Evolutionary conservation across 2,113 vertebrate species (phyloP), one percentile per base, ranked within the genome.

Genomic region (Holacanthus passer): DNA sequence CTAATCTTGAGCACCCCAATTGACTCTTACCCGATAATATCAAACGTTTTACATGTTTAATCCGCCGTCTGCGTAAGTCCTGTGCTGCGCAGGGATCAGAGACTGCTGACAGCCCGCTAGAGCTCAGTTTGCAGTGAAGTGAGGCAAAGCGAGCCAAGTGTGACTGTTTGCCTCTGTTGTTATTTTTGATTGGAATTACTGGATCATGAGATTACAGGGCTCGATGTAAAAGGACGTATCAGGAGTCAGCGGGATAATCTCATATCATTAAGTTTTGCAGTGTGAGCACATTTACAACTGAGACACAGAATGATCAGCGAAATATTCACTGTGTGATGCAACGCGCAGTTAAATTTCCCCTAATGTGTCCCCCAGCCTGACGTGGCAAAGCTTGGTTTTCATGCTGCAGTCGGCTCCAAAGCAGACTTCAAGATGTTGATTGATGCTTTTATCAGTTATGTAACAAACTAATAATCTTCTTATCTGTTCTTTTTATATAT

Each of bases 101-200:
- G 69, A 59, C n/a, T 45, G 60, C 64, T 58, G 62, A 76, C 76
- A 73, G 66, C 71, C 73, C 45, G 73, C 52, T 5, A 70, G 85
- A 84, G 73, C 39, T 86, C 55, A 8, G 73, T 85, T 77, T 64
- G 39, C 66, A 73, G 73, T 47, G 64, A 64, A 79, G 86, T 75
- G 77, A 66, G 68, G 24, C 78, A 72, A 69, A 66, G 52, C 1
- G 0, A 24, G 63, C 58, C 9, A 76, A 86, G 45, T 73, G 73
- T 53, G 58, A 79, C 72, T 83, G 31, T 67, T 68, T 71, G 73
- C 45, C 73, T 73, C 83, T 85, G 73, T 87, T 90, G 82, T 86
- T 89, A 35, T 85, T 85, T n/a, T 78, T 84, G 78, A 86, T 78
- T 84, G 66, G 83, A 73, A 85, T 84, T 83, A 83, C 66, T 79